These are phyloP conservation scores for Chiroxiphia lanceolata DNA, from an alignment of 2,797 vertebrate species.

Conservation along the genomic window DNA sequence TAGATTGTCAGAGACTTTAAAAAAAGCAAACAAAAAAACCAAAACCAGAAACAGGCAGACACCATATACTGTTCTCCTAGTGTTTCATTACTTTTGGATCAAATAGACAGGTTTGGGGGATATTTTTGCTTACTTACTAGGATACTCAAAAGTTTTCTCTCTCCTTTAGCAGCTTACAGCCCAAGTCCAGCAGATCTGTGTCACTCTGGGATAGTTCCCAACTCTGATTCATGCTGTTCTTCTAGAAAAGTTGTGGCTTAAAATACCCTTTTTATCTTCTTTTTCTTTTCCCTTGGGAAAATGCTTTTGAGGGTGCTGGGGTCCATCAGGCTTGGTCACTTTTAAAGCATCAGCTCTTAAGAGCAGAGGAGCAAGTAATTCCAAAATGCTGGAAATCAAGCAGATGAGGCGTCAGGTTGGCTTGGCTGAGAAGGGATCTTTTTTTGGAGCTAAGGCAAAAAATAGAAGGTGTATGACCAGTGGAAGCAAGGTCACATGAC, in stretches of 20 bases:
- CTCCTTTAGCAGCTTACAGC: background rate
- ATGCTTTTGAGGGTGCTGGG: background rate
- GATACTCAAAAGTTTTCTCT: background rate
- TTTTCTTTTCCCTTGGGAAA: background rate
- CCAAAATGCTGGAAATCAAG: background rate
- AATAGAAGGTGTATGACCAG: background rate
- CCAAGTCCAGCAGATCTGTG: background rate
- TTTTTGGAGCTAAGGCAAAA: background rate
- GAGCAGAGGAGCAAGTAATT: background rate
- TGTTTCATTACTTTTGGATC: background rate
- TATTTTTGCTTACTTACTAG: background rate
- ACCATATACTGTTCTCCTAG: background rate
- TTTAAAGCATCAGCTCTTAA: background rate
- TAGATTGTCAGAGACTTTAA: background rate
- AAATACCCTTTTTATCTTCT: background rate
- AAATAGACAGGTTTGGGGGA: background rate
- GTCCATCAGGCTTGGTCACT: rapidly evolving
- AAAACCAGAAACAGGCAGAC: background rate
- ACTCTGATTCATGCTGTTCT: background rate
- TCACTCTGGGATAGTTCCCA: background rate
- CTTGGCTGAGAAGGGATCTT: background rate
- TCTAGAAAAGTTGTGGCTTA: background rate
- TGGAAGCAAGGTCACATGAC: background rate
- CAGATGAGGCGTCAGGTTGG: background rate
- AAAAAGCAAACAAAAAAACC: background rate